Base-by-base conservation (phyloP, 2,797 vertebrate species). In the Gymnocypris eckloni region DNA sequence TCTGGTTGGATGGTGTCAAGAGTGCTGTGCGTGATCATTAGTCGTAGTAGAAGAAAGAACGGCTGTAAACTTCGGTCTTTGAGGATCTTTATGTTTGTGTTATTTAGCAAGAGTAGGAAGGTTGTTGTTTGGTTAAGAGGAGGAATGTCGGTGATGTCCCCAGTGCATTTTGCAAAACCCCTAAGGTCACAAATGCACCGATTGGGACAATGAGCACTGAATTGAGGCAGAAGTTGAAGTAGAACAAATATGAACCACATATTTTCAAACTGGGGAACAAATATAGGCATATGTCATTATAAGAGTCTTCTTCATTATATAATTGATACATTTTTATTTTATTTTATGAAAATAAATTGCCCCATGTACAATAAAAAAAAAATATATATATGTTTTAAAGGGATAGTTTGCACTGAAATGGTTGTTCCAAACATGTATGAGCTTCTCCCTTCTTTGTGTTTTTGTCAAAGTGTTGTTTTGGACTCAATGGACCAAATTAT, bases 1-100 rank as follows among this genome's bases (percentile, higher is more conserved):
- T 11, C 86, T 0, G 96, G 94, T 28, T 96, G 95, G 89, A 97
- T 90, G 4, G 92, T 90, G 69, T 93, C 86, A 0, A 99, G 91
- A 37, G 88, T 92, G 88, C 96, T 96, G 25, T 93, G 33, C 5
- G 87, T 93, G 84, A 98, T 85, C 18, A 92, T 87, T 52, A 98
- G 93, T 84, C 96, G 95, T 69, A 93, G 86, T 85, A 98, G 85
- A 4, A 94, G 85, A 0, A 22, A 11, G 91, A 92, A 91, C 67
- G 93, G 66, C 2, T 91, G 90, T 84, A 99, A 95, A 88, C 93
- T 96, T 79, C 59, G 80, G 22, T 94, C 90, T 22, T 90, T 92
- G 80, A 98, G 91, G 78, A 91, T 12, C 0, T 88, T 90, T 45
- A 94, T 88, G 2, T 78, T 87, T 67, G 96, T 95, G 0, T 1